Evolutionary conservation across 2,888 invertebrate genomes (phyloP), one percentile per base, ranked within the genome.

Genomic region (Azorinus chamasolen): DNA sequence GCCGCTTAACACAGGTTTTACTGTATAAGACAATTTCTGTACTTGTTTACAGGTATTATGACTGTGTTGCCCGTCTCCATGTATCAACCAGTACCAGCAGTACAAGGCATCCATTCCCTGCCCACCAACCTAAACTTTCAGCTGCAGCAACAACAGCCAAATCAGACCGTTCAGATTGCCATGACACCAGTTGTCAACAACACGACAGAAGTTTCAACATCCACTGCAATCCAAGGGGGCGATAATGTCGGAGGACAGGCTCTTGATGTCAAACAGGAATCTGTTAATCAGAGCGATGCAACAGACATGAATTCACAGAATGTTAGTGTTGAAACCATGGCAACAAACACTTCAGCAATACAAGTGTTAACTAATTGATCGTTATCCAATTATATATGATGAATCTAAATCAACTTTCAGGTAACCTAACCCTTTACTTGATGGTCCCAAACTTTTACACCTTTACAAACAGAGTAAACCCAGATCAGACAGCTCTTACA

Each of bases 41-140:
- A 32, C 10, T 32, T 27, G 5, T 63, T 25, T n/a, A n/a, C 97
- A 89, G 98, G 98, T 76, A 97, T 98, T 94, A 97, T 98, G 93
- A 97, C 98, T 65, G 97, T 98, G 25, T 51, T 81, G 88, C 98
- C 98, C 66, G 97, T 98, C 79, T 97, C 97, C 79, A 97, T 98
- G 96, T 98, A 98, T 94, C 98, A 98, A 94, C 97, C 97, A 74
- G 97, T 98, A 37, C 74, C 64, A 63, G 62, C 51, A 64, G 69
- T 20, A 50, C 83, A 48, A 63, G 54, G 20, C 74, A 76, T 57
- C 64, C 71, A 22, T 41, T 69, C 18, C 58, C 53, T 18, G 41
- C 59, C 27, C 37, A 53, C 10, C 8, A 64, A 64, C 55, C 65
- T 58, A 27, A 75, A 54, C 71, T 79, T 72, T 39, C 72, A 76